phyloP scores from a whole-genome alignment of 1,140 invertebrate genomes.

The Onthophagus taurus region DNA sequence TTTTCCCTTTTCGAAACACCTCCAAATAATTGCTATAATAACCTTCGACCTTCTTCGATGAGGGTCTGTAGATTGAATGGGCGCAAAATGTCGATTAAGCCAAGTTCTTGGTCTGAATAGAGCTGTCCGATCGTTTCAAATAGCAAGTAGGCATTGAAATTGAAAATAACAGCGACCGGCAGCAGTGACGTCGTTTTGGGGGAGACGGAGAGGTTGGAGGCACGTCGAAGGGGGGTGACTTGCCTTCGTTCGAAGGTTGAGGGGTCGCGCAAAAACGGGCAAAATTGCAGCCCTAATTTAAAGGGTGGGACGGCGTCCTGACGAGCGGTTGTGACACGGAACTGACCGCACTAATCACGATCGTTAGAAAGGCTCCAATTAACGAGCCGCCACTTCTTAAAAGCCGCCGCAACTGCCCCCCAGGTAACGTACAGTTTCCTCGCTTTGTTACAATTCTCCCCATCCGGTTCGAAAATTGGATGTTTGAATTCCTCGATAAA shows the following conservation, averaged over 20 bases:
- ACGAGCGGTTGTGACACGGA: constrained; percentile 11
- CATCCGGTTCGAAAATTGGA: constrained; percentile 8
- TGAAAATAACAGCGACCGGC: constrained; percentile 2
- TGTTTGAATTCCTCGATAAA: neutral
- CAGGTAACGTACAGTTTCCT: neutral
- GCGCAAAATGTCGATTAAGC: too few relatives aligned
- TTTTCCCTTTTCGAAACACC: too few relatives aligned
- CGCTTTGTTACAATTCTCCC: neutral
- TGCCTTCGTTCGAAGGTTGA: too few relatives aligned
- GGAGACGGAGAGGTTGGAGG: neutral
- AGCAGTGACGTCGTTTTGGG: neutral
- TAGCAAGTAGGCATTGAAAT: constrained; percentile 3
- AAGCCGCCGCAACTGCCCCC: neutral
- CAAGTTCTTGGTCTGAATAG: too few relatives aligned
- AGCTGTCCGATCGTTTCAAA: neutral
- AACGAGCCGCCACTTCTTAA: constrained; percentile 8
- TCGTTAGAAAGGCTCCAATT: constrained; percentile 11
- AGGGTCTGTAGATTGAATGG: too few relatives aligned
- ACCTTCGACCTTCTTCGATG: too few relatives aligned
- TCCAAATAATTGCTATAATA: too few relatives aligned
- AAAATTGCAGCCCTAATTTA: constrained; percentile 6
- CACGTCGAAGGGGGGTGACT: too few relatives aligned
- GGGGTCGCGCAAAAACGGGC: too few relatives aligned
- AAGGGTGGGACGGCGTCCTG: constrained; percentile 7
- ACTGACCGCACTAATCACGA: constrained; percentile 12